Conservation (phyloP, 1,140 invertebrate species). For the Ceratosolen solmsi region DNA sequence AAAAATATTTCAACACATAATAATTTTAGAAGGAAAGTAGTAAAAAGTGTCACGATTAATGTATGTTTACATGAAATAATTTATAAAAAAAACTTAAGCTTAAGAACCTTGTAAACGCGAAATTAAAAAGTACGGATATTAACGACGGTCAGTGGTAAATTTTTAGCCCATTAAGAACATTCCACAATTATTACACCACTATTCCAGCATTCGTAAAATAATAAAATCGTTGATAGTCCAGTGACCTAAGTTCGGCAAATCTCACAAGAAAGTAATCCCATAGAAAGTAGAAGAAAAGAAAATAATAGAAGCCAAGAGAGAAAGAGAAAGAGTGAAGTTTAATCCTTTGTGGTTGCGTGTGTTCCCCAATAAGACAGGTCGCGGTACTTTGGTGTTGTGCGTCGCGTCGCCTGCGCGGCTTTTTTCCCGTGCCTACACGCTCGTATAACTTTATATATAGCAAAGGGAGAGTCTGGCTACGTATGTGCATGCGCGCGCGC, state of each 20-base stretch:
- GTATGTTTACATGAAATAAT: too few species aligned
- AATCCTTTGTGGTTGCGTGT: conserved; percentile 33
- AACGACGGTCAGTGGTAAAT: not conserved
- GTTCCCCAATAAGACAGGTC: conserved; percentile 17
- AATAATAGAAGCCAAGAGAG: not conserved
- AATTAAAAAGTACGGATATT: too few species aligned
- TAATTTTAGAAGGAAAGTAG: too few species aligned
- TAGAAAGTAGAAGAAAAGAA: conserved; percentile 9
- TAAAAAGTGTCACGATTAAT: not conserved
- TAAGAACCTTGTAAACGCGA: too few species aligned
- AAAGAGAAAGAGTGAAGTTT: not conserved
- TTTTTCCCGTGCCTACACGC: conserved; percentile 47
- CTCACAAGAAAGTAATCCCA: not conserved
- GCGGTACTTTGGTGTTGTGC: conserved; percentile 49
- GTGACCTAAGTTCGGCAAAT: too few species aligned
- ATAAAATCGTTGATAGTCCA: conserved; percentile 10
- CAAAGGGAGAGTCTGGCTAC: conserved; percentile 10
- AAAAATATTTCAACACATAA: not conserved
- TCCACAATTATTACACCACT: not conserved
- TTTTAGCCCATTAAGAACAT: not conserved
- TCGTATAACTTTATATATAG: conserved; percentile 66
- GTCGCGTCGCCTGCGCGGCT: conserved; percentile 26
- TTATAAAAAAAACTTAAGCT: too few species aligned
- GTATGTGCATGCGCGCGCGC: not conserved
- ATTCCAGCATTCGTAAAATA: not conserved